phyloP scores from a whole-genome alignment of 1,140 invertebrate genomes.

The Phthorimaea operculella region DNA sequence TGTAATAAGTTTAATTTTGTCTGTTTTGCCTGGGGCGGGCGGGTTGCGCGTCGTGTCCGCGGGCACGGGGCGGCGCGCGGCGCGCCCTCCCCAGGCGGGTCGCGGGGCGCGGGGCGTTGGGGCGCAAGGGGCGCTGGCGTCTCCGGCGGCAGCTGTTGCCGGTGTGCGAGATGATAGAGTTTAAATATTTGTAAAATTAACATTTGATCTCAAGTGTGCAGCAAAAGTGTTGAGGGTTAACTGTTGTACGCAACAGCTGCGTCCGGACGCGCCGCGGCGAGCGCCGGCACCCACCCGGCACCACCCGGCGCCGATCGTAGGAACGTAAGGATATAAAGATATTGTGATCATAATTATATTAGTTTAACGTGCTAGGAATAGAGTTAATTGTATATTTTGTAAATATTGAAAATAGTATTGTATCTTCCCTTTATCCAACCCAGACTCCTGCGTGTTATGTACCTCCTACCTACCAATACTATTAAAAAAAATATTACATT shows the following conservation, averaged over 20 bases:
- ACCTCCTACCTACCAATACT: constrained; percentile 70
- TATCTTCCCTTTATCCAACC: constrained; percentile 67
- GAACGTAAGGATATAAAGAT: constrained; percentile 60
- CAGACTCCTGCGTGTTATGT: constrained; percentile 69
- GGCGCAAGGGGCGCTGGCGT: constrained; percentile 10
- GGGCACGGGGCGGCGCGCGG: not conserved
- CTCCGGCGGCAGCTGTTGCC: constrained; percentile 37
- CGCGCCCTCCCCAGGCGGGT: not conserved
- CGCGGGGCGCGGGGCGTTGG: not conserved
- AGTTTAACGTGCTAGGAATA: constrained; percentile 62
- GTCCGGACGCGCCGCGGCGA: constrained; percentile 20
- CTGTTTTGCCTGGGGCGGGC: not conserved
- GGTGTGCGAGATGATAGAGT: constrained; percentile 59
- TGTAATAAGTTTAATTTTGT: constrained; percentile 22
- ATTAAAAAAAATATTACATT: constrained; percentile 70
- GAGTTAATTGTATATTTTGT: constrained; percentile 69
- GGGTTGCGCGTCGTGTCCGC: not conserved
- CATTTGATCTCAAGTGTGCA: constrained; percentile 68
- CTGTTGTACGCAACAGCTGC: constrained; percentile 47
- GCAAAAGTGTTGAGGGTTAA: constrained; percentile 59
- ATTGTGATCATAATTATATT: constrained; percentile 69
- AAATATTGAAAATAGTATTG: constrained; percentile 70
- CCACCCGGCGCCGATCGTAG: constrained; percentile 31
- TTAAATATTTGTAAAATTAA: constrained; percentile 63
- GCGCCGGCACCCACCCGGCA: not conserved